Conservation (phyloP, 2,888 invertebrate species). For the Idaea straminata region DNA sequence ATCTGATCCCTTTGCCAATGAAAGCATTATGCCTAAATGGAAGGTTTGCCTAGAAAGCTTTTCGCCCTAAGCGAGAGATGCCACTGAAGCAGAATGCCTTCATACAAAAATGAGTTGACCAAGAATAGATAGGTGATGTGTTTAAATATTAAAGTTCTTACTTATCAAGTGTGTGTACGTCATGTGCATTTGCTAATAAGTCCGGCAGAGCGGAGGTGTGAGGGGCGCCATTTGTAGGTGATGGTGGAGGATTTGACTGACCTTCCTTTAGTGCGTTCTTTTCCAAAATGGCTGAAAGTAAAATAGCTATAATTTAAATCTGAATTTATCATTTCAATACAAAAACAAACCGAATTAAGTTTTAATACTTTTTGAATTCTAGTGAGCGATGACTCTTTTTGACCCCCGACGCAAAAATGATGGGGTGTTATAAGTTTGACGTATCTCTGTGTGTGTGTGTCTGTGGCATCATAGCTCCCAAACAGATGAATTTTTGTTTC, state of each 20-base stretch:
- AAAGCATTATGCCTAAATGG: too few species aligned
- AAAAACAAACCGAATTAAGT: too few species aligned
- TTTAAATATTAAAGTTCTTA: constrained; percentile 35
- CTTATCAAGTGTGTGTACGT: constrained; percentile 60
- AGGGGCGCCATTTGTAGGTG: constrained; percentile 69
- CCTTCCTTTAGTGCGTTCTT: constrained; percentile 68
- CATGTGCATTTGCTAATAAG: constrained; percentile 66
- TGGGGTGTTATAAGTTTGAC: too few species aligned
- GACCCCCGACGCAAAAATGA: too few species aligned
- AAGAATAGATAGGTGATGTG: not conserved
- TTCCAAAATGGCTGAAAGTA: constrained; percentile 63
- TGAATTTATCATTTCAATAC: not conserved
- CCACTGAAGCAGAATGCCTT: not conserved
- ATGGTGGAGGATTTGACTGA: constrained; percentile 73
- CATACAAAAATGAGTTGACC: not conserved
- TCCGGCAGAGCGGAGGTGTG: constrained; percentile 69
- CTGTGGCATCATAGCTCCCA: too few species aligned
- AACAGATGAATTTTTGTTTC: too few species aligned
- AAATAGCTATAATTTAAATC: constrained; percentile 1
- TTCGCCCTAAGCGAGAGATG: too few species aligned
- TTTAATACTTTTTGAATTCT: too few species aligned
- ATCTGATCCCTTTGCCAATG: too few species aligned
- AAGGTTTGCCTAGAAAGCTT: too few species aligned
- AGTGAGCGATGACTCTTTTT: too few species aligned
- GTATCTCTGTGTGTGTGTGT: too few species aligned